Conservation (phyloP, 30 jellyfish, hydroid and myxozoan species). For the Turritopsis rubra region DNA sequence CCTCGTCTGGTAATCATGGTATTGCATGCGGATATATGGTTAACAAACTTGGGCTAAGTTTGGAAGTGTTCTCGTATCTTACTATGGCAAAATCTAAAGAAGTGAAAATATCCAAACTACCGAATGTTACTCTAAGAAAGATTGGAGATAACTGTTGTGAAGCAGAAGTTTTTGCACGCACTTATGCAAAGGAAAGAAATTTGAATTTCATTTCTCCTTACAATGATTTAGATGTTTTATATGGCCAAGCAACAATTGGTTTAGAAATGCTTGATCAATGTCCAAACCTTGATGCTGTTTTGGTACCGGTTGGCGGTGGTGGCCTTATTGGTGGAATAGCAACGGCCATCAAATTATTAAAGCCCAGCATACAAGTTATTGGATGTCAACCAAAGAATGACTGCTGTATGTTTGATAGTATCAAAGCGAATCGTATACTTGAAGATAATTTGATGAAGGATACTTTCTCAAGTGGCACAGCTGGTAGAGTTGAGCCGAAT, state of each 20-base stretch:
- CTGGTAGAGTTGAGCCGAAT: constrained; percentile 65
- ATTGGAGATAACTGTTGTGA: constrained; percentile 78
- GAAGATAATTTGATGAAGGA: constrained; percentile 39
- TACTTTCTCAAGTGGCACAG: constrained; percentile 75
- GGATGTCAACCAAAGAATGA: constrained; percentile 69
- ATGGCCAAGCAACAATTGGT: constrained; percentile 88
- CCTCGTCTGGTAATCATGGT: constrained; percentile 87
- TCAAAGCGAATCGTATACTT: constrained; percentile 42
- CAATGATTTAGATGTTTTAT: constrained; percentile 57
- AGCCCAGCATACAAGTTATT: constrained; percentile 42
- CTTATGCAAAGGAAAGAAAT: constrained; percentile 40
- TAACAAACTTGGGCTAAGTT: background rate
- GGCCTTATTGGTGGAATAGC: constrained; percentile 79
- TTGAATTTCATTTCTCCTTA: constrained; percentile 58
- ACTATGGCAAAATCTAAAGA: background rate
- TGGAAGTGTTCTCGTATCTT: background rate
- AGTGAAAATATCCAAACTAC: background rate
- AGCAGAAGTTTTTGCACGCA: constrained; percentile 55
- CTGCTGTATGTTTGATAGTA: constrained; percentile 30
- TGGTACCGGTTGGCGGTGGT: constrained; percentile 92
- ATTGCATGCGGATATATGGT: constrained; percentile 66
- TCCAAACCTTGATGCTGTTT: constrained; percentile 65
- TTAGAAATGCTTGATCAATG: constrained; percentile 53
- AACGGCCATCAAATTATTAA: constrained; percentile 33
- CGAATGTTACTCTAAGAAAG: constrained; percentile 30